A percentile compares a stretch with the other conserved stretches of the same genome.
phyloP scores from a whole-genome alignment of 2,797 vertebrate genomes.

The Thunnus albacares region DNA sequence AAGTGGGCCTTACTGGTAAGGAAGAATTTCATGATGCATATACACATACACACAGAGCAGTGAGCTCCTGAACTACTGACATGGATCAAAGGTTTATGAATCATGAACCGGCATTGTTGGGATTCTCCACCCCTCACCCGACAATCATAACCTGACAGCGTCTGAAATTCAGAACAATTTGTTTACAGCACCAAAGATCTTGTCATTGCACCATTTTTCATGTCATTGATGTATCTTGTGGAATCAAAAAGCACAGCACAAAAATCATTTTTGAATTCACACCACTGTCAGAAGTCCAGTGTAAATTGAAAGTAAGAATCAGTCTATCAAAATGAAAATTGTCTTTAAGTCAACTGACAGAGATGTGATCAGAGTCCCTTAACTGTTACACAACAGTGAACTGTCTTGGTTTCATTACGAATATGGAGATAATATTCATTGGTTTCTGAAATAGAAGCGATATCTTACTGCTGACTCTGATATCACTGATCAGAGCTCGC shows the following conservation, averaged over 20 bases:
- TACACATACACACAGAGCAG: not conserved
- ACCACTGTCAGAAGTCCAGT: not conserved
- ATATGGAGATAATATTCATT: not conserved
- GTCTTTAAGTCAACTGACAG: not conserved
- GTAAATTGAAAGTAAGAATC: not conserved
- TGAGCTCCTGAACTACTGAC: not conserved
- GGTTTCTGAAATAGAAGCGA: not conserved
- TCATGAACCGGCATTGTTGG: slow-evolving; percentile 2
- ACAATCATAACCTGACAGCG: not conserved
- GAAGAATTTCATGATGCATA: slow-evolving; percentile 2
- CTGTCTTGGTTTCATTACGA: not conserved
- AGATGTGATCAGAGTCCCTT: not conserved
- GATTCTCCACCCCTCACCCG: not conserved
- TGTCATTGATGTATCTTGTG: not conserved
- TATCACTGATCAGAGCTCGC: not conserved
- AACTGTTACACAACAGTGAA: not conserved
- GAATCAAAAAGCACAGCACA: not conserved
- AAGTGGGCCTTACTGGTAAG: slow-evolving; percentile 93
- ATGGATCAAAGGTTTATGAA: slow-evolving; percentile 24
- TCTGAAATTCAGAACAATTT: slow-evolving; percentile 15
- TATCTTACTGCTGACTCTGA: not conserved
- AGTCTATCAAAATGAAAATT: not conserved
- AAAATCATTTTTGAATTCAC: not conserved
- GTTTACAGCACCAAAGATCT: not conserved
- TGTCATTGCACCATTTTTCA: not conserved